phyloP scores from a whole-genome alignment of 2,797 vertebrate species.

The Arremon aurantiirostris region DNA sequence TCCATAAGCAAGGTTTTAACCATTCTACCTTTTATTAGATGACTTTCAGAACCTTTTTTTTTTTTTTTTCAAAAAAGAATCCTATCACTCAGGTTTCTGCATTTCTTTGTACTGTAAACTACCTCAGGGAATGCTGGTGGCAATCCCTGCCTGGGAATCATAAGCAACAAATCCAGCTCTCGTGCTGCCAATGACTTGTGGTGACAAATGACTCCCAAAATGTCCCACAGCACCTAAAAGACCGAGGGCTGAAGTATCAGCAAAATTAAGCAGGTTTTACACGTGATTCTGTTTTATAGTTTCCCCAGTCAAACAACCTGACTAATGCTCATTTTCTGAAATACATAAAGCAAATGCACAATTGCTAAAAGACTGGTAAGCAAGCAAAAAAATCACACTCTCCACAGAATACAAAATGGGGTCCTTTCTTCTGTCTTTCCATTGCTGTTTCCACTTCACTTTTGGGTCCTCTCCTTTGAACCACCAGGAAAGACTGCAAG shows the following conservation, averaged over 20 bases:
- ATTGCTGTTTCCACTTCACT: neutral
- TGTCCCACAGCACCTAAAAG: neutral
- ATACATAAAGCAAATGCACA: neutral
- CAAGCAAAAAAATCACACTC: neutral
- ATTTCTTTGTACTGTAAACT: neutral
- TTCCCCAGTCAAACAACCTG: neutral
- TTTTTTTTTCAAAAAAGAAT: neutral
- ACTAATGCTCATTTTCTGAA: neutral
- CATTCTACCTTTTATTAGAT: neutral
- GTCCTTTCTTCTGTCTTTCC: neutral
- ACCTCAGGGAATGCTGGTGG: neutral
- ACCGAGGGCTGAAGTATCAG: neutral
- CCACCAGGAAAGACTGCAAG: neutral
- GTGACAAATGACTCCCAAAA: neutral
- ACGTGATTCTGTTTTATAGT: neutral
- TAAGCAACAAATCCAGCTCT: neutral
- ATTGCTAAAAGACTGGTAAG: neutral
- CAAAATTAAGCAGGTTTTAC: neutral
- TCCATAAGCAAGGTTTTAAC: neutral
- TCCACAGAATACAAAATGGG: neutral
- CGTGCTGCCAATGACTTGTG: rapidly evolving
- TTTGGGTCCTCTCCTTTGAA: neutral
- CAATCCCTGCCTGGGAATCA: neutral
- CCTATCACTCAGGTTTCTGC: neutral
- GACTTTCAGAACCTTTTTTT: neutral